These are phyloP conservation scores for Delphinus delphis DNA, from an alignment of 2,113 vertebrate species.

Conservation along the genomic window DNA sequence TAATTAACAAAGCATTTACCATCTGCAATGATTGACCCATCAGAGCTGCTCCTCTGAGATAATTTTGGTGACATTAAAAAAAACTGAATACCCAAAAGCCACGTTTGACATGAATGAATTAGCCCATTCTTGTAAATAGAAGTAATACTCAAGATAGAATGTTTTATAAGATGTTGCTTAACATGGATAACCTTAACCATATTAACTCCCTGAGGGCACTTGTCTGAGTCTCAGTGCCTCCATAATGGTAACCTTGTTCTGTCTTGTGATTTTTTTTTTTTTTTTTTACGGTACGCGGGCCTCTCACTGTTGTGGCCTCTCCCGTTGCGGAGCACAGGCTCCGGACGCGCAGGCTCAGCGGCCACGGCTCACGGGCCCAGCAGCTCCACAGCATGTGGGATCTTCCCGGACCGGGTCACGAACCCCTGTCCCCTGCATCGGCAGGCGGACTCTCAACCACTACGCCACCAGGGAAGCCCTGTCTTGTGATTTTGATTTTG, in stretches of 20 bases:
- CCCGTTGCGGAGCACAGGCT: no score
- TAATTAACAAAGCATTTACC: constrained; percentile 89
- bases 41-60: constrained; percentile 86
- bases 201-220: constrained; percentile 66
- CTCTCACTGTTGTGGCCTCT: no score
- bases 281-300: no score
- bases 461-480: not conserved
- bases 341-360: no score
- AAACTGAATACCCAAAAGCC: constrained; percentile 81
- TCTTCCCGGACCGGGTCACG: no score
- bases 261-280: not conserved
- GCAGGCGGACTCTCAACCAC: no score
- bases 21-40: constrained; percentile 87
- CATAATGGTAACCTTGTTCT: constrained; percentile 37
- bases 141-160: constrained; percentile 75
- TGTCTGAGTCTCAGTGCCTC: constrained; percentile 5
- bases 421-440: no score
- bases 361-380: no score
- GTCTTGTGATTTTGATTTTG: constrained; percentile 54
- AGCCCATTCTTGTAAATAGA: constrained; percentile 79
- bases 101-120: constrained; percentile 81
- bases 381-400: no score
- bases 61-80: constrained; percentile 85
- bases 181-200: constrained; percentile 64
- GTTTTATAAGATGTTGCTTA: constrained; percentile 72